These are phyloP conservation scores for Allolobophora icterica DNA, from an alignment of 2,888 invertebrate genomes.

Conservation along the genomic window DNA sequence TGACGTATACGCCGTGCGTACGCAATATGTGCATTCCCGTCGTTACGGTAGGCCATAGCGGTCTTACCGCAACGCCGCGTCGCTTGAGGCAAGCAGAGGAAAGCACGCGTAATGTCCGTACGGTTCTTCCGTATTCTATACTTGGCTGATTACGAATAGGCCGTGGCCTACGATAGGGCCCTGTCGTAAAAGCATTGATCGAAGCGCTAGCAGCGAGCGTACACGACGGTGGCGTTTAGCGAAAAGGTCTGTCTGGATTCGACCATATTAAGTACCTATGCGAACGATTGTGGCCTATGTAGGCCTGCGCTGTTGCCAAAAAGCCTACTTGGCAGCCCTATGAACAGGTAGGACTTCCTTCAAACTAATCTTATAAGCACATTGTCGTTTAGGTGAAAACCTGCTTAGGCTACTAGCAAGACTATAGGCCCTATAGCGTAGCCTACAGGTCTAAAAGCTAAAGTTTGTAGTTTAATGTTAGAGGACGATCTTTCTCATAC, in stretches of 20 bases:
- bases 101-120: not conserved
- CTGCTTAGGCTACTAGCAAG: not conserved
- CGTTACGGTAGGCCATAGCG: not conserved
- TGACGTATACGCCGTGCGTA: not conserved
- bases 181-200: not conserved
- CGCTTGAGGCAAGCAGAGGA: not conserved
- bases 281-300: not conserved
- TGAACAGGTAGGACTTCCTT: not conserved
- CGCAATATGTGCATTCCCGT: not conserved
- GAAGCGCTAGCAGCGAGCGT: not conserved
- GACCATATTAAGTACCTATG: not conserved
- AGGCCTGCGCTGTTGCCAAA: not conserved
- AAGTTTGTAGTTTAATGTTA: not conserved
- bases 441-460: not conserved
- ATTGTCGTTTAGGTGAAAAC: not conserved
- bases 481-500: not conserved
- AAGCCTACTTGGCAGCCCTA: not conserved
- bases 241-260: not conserved
- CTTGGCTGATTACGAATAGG: conserved; percentile 17
- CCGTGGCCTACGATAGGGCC: not conserved
- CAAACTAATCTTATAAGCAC: not conserved
- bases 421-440: not conserved
- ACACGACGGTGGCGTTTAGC: not conserved
- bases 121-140: not conserved
- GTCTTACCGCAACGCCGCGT: not conserved